Base-by-base conservation (phyloP, 2,888 invertebrate species). In the Lepidonotus clava region DNA sequence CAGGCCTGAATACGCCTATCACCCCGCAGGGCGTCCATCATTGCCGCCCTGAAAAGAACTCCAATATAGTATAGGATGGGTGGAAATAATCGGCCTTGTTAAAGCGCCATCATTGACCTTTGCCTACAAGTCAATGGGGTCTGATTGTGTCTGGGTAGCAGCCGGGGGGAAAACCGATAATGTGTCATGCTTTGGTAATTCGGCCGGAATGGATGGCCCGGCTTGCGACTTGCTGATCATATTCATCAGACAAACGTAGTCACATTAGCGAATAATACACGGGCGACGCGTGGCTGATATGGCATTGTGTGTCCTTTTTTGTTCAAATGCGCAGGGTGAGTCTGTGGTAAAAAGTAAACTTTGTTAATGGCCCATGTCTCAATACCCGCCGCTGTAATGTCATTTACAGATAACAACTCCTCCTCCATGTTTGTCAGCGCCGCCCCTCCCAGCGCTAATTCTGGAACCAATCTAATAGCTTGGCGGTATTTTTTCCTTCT, bases 321-420 rank as follows among this genome's bases (percentile, higher is more conserved):
- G n/a, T n/a, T n/a, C n/a, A 46, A n/a, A 4, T 56, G 56, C n/a
- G n/a, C 14, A 56, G 2, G n/a, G n/a, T 11, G 4, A 5, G 61
- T 11, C 24, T 28, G 14, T 32, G 14, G 28, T 11, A 61, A 61
- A 61, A 61, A 61, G 61, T 61, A 2, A 61, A 61, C 24, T n/a
- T 24, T 61, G 61, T 61, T 61, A 61, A 61, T 61, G 61, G 61
- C n/a, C 28, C 61, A 28, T 61, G 61, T 32, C 61, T 61, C 61
- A 24, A 61, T 61, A 61, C 61, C 4, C 61, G 1, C 28, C n/a
- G n/a, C 61, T 61, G 61, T 61, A 61, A 61, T 61, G 61, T 2
- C 61, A 61, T 61, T 61, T 28, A 61, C 61, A 61, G 61, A 61
- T 61, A 61, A 61, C 61, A 61, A 61, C n/a, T 28, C 61, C 28